A percentile compares a stretch with the other conserved stretches of the same genome.
Conservation (phyloP, 2,888 invertebrate species). For the Lampropteryx suffumata region DNA sequence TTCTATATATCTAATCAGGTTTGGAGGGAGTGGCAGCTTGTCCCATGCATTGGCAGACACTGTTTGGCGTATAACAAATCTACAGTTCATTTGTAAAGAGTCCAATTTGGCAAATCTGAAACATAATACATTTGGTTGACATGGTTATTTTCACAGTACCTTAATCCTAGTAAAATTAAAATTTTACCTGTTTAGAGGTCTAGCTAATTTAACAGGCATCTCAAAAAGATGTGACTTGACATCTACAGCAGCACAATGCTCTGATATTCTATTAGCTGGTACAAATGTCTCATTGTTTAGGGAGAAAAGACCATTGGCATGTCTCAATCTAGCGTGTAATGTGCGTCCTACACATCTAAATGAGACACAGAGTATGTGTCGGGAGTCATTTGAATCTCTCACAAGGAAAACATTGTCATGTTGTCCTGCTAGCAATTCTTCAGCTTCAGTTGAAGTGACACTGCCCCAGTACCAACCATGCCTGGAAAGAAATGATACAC, state of each 20-base stretch:
- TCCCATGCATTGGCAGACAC: conserved; percentile 86
- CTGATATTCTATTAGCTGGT: conserved; percentile 74
- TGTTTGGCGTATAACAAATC: conserved; percentile 88
- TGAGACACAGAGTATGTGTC: conserved; percentile 87
- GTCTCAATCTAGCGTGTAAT: conserved; percentile 87
- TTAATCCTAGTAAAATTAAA: background rate
- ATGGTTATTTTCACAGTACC: too few relatives aligned
- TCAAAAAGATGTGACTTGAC: conserved; percentile 75
- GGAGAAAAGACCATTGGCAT: conserved; percentile 87
- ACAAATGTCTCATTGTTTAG: conserved; percentile 83
- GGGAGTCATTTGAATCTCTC: conserved; percentile 87
- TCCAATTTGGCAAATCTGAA: conserved; percentile 86
- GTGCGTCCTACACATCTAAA: conserved; percentile 87
- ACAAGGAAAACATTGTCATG: conserved; percentile 90
- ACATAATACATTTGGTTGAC: conserved; percentile 22
- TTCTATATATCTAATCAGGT: conserved; percentile 71
- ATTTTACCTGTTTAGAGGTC: conserved; percentile 70
- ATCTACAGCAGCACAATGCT: conserved; percentile 76
- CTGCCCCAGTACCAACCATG: conserved; percentile 91
- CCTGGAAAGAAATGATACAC: conserved; percentile 52
- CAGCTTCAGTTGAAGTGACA: conserved; percentile 87
- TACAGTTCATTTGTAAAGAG: conserved; percentile 87
- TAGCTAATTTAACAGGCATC: conserved; percentile 76
- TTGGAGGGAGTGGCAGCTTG: conserved; percentile 85
- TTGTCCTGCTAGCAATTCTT: conserved; percentile 85